These are phyloP conservation scores for Agelas oroides DNA, from an alignment of 37 sponge, comb jelly and placozoan genomes.

Conservation along the genomic window DNA sequence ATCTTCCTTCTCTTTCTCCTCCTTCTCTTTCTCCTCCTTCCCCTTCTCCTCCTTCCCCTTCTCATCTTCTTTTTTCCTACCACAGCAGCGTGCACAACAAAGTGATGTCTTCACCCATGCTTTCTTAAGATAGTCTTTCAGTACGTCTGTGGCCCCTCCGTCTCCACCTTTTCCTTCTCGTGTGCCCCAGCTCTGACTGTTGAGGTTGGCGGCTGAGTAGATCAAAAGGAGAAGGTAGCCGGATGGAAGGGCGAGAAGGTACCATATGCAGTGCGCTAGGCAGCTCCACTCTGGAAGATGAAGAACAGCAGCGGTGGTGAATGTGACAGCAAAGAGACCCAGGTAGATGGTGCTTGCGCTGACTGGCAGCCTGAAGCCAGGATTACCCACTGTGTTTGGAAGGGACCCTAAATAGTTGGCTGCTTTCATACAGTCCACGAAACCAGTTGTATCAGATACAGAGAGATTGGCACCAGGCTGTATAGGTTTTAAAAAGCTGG, in stretches of 20 bases:
- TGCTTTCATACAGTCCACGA: neutral
- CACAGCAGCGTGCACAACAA: conserved; percentile 1
- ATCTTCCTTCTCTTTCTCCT: neutral
- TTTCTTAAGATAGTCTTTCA: neutral
- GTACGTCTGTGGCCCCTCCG: too few relatives aligned
- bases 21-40: neutral
- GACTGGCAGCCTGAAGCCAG: conserved; percentile 17
- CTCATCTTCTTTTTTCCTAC: neutral
- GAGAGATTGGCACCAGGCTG: too few relatives aligned
- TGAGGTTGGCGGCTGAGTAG: conserved; percentile 88
- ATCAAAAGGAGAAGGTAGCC: conserved; percentile 88
- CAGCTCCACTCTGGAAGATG: conserved; percentile 62
- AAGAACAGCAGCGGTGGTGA: conserved; percentile 67
- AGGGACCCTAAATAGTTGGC: neutral
- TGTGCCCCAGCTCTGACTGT: conserved; percentile 89
- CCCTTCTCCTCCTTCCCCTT: neutral
- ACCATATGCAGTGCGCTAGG: conserved; percentile 83
- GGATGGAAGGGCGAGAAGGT: conserved; percentile 84
- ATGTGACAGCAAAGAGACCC: conserved; percentile 44
- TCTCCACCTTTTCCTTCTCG: conserved; percentile 43
- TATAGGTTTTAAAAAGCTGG: neutral
- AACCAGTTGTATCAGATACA: neutral
- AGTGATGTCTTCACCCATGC: conserved; percentile 7
- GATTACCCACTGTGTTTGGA: neutral
- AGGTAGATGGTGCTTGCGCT: conserved; percentile 53